These are phyloP conservation scores for Caenorhabditis sp. DNA, from an alignment of 2,888 invertebrate species.

Conservation along the genomic window DNA sequence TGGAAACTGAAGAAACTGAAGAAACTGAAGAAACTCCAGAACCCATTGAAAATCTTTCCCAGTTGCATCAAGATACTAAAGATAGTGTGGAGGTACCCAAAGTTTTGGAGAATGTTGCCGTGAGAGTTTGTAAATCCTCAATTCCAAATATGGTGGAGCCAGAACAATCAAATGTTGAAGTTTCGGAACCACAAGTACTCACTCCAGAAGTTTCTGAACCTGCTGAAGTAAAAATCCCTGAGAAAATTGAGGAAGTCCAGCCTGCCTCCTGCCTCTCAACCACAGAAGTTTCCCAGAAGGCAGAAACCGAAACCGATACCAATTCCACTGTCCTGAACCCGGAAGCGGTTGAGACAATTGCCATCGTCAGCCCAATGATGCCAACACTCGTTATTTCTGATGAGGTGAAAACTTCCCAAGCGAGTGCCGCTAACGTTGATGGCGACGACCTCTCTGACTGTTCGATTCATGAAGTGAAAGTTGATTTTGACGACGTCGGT, in stretches of 20 bases:
- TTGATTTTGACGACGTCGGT: slow-evolving; percentile 26
- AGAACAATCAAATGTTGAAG: background rate
- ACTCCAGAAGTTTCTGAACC: too few species aligned
- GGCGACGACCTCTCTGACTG: slow-evolving; percentile 29
- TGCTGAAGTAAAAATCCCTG: too few species aligned
- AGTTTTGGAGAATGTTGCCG: too few species aligned
- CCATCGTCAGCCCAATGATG: slow-evolving; percentile 8
- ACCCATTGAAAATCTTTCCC: too few species aligned
- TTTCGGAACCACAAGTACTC: background rate
- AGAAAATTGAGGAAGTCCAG: too few species aligned
- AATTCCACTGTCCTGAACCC: slow-evolving; percentile 14
- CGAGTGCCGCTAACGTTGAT: slow-evolving; percentile 3
- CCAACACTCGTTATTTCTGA: slow-evolving; percentile 50
- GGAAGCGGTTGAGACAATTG: slow-evolving; percentile 22
- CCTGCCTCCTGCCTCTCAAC: background rate
- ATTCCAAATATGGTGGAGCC: too few species aligned
- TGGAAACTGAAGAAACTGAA: too few species aligned
- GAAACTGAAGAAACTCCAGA: too few species aligned
- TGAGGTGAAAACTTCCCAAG: slow-evolving; percentile 33
- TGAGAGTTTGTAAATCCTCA: too few species aligned
- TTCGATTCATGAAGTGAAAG: slow-evolving; percentile 48
- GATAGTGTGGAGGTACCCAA: too few species aligned
- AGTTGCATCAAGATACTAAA: too few species aligned
- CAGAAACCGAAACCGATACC: too few species aligned
- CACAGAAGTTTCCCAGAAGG: background rate